Conservation (phyloP, 2,797 vertebrate species). For the Hoplostethus mediterraneus region DNA sequence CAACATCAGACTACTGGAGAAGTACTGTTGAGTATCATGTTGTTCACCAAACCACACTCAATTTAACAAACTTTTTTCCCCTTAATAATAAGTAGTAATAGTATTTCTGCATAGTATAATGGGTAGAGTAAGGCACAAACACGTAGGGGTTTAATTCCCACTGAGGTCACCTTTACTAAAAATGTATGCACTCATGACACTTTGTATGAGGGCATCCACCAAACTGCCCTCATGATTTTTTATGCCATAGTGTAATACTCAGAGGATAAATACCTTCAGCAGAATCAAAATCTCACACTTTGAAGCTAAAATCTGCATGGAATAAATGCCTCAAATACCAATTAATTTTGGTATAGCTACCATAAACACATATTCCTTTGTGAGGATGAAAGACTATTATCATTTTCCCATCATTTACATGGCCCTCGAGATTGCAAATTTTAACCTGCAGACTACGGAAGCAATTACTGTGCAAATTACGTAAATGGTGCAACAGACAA, state of each 20-base stretch:
- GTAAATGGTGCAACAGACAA: slow-evolving; percentile 80
- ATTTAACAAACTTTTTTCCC: too few species aligned
- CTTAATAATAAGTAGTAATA: background rate
- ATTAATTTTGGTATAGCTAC: slow-evolving; percentile 54
- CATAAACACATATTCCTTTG: slow-evolving; percentile 41
- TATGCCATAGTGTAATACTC: background rate
- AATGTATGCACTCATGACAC: background rate
- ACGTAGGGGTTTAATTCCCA: background rate
- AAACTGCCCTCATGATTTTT: slow-evolving; percentile 3
- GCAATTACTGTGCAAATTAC: slow-evolving; percentile 80
- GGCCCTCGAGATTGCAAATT: slow-evolving; percentile 67
- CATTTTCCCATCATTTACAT: slow-evolving; percentile 64
- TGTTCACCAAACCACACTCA: background rate
- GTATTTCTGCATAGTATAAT: background rate
- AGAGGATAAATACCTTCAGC: background rate
- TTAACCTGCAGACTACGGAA: slow-evolving; percentile 72
- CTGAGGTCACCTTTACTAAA: background rate
- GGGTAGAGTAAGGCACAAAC: background rate
- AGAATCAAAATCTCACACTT: background rate
- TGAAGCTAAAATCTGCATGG: slow-evolving; percentile 14
- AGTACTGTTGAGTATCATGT: background rate
- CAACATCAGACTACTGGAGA: background rate
- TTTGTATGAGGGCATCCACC: background rate
- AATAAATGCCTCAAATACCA: slow-evolving; percentile 21
- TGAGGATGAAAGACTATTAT: slow-evolving; percentile 60